Percentiles rank a stretch among this genome's conserved stretches.
phyloP scores from a whole-genome alignment of 2,888 invertebrate species.

The Zonitis immaculata region DNA sequence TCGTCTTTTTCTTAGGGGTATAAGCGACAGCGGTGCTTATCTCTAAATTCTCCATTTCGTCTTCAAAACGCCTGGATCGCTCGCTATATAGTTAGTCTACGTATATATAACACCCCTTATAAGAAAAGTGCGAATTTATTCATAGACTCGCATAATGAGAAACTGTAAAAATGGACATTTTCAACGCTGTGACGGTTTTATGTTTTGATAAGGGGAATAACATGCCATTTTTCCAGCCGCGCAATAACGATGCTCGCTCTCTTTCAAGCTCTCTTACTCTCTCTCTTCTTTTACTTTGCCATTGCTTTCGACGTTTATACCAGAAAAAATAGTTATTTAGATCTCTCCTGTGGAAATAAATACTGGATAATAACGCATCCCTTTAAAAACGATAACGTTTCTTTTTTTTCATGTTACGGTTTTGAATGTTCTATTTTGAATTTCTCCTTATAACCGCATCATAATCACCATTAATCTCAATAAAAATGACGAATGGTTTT shows the following conservation, averaged over 20 bases:
- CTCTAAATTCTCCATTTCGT: constrained; percentile 46
- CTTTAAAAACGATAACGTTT: not conserved
- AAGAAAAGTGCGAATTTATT: constrained; percentile 53
- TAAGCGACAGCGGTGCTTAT: constrained; percentile 38
- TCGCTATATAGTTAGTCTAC: constrained; percentile 25
- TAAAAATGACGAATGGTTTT: too few relatives aligned
- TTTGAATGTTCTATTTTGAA: not conserved
- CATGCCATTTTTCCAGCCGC: constrained; percentile 45
- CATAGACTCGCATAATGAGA: constrained; percentile 54
- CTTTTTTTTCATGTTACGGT: not conserved
- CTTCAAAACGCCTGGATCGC: constrained; percentile 34
- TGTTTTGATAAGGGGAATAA: constrained; percentile 53
- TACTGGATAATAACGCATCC: constrained; percentile 11
- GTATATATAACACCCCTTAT: constrained; percentile 46
- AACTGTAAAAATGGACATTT: constrained; percentile 55
- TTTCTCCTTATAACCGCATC: too few relatives aligned
- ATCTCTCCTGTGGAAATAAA: constrained; percentile 19
- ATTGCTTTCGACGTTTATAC: constrained; percentile 11
- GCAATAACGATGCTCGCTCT: constrained; percentile 32
- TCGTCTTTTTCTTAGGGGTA: not conserved
- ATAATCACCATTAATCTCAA: too few relatives aligned
- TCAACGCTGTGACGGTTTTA: constrained; percentile 49
- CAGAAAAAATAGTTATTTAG: constrained; percentile 12
- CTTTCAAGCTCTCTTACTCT: too few relatives aligned
- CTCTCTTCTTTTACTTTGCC: too few relatives aligned